These are phyloP conservation scores for Acanthiza pusilla DNA, from an alignment of 2,797 vertebrate genomes.

Conservation along the genomic window DNA sequence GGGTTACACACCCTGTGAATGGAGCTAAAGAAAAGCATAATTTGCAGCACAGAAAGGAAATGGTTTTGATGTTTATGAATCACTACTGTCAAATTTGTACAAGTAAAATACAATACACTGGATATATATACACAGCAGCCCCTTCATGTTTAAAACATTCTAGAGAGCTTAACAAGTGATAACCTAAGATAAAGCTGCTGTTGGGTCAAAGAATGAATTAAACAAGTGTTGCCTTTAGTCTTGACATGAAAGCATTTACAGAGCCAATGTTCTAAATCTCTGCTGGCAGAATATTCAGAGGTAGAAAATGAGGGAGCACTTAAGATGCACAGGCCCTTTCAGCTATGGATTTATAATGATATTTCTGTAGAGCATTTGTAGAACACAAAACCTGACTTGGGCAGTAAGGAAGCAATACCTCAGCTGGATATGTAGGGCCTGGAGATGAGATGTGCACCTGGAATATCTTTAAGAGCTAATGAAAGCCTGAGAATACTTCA, in stretches of 20 bases:
- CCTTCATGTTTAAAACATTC: slow-evolving; percentile 70
- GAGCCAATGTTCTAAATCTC: slow-evolving; percentile 64
- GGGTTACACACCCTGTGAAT: neutral
- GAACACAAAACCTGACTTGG: slow-evolving; percentile 55
- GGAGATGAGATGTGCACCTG: neutral
- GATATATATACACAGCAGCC: slow-evolving; percentile 36
- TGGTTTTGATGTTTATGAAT: slow-evolving; percentile 65
- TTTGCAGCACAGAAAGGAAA: slow-evolving; percentile 30
- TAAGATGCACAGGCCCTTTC: slow-evolving; percentile 60
- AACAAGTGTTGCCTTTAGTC: slow-evolving; percentile 68
- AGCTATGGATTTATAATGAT: slow-evolving; percentile 58
- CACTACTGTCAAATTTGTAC: slow-evolving; percentile 52
- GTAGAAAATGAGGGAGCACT: slow-evolving; percentile 36
- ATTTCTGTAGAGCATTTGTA: slow-evolving; percentile 50
- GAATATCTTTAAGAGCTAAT: slow-evolving; percentile 8
- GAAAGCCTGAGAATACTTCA: neutral
- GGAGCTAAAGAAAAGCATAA: neutral
- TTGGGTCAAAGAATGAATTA: slow-evolving; percentile 70
- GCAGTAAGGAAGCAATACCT: slow-evolving; percentile 33
- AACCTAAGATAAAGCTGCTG: slow-evolving; percentile 67
- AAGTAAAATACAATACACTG: slow-evolving; percentile 34
- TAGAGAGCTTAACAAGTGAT: slow-evolving; percentile 61
- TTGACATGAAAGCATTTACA: slow-evolving; percentile 68
- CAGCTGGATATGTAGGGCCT: neutral
- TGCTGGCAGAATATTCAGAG: slow-evolving; percentile 65